Conservation (phyloP, 1,140 invertebrate species). For the Stegodyphus mimosarum region DNA sequence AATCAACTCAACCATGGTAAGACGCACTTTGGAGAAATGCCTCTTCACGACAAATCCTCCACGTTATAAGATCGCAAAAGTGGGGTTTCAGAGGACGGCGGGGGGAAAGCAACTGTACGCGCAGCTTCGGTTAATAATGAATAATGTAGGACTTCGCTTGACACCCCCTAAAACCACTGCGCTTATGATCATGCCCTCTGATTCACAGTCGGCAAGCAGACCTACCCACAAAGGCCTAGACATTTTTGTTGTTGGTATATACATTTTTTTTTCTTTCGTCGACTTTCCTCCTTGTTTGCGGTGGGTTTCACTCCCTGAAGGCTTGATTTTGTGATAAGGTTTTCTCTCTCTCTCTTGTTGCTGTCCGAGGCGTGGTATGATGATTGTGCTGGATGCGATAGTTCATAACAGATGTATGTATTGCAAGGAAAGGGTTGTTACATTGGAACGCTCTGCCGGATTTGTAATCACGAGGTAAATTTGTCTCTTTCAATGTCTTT, state of each 20-base stretch:
- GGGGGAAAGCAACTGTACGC: not conserved
- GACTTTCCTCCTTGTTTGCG: constrained; percentile 5
- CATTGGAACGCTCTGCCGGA: not conserved
- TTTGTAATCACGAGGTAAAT: not conserved
- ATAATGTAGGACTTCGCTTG: constrained; percentile 44
- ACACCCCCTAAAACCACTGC: constrained; percentile 24
- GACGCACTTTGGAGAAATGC: constrained; percentile 51
- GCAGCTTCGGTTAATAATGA: constrained; percentile 41
- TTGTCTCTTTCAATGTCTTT: not conserved
- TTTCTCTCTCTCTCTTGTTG: not conserved
- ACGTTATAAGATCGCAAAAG: constrained; percentile 34
- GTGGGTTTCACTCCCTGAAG: constrained; percentile 14
- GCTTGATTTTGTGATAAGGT: constrained; percentile 22
- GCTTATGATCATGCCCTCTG: constrained; percentile 12
- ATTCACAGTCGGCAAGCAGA: not conserved
- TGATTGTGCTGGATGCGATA: constrained; percentile 13
- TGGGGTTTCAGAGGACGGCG: not conserved
- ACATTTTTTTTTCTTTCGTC: constrained; percentile 13
- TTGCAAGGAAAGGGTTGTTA: constrained; percentile 25
- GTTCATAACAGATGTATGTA: constrained; percentile 1
- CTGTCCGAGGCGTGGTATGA: not conserved
- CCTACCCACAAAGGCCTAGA: constrained; percentile 23
- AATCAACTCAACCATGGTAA: constrained; percentile 51
- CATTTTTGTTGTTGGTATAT: constrained; percentile 41
- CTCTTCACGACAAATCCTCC: constrained; percentile 45